Base-by-base conservation (phyloP, 2,888 invertebrate species). In the Desoria tigrina region DNA sequence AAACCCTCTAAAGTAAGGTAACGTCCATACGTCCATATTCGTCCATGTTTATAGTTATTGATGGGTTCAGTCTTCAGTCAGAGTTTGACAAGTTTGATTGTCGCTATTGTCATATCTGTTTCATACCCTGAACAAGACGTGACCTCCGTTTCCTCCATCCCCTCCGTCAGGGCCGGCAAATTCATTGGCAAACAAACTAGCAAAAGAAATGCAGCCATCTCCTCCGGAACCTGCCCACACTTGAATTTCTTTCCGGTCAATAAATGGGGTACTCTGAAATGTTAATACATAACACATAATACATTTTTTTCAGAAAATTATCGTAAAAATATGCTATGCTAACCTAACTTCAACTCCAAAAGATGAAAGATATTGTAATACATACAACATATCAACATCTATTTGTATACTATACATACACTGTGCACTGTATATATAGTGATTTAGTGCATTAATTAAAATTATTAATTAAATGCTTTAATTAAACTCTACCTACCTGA, bases 91-190 rank as follows among this genome's bases (percentile, higher is more conserved):
- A n/a, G n/a, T n/a, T n/a, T n/a, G n/a, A n/a, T n/a, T n/a, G n/a
- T n/a, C n/a, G n/a, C n/a, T n/a, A n/a, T n/a, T n/a, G n/a, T n/a
- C n/a, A 42, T 45, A 63, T n/a, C n/a, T n/a, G n/a, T n/a, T n/a
- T 21, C 42, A 37, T 77, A 86, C 86, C 82, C 86, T 82, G 72
- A 97, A 90, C 62, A 97, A 85, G 1, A 98, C 89, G 82, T 98
- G 97, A 0, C 93, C 97, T 0, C 97, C 97, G 78, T 91, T 86
- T 0, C 99, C 99, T 0, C 98, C 99, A 80, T 98, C 94, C 0
- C 97, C 98, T 0, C 96, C 97, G 80, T 94, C 92, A 0, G 96
- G 97, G 0, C 97, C 97, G 0, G 93, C 98, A 64, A 84, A 85
- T 70, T 94, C 95, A 77, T 94, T 94, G 61, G 85, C 84, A 85